A percentile compares a stretch with the other conserved stretches of the same genome.
phyloP scores from a whole-genome alignment of 2,797 vertebrate genomes.

The Sebastes glaucus region DNA sequence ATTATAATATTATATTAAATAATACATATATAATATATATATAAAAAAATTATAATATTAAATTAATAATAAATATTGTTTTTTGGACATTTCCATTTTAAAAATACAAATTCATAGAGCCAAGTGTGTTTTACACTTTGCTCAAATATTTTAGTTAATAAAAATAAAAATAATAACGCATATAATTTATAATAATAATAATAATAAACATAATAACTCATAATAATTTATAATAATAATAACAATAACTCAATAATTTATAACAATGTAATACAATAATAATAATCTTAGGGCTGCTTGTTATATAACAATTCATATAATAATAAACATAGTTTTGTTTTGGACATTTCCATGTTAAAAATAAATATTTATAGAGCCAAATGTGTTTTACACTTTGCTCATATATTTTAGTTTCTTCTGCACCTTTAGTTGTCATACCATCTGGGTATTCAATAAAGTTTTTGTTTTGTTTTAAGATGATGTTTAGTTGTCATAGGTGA shows the following conservation, averaged over 20 bases:
- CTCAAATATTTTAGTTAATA: too few relatives aligned
- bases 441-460: neutral
- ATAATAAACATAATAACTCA: neutral
- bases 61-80: too few relatives aligned
- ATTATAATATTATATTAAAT: too few relatives aligned
- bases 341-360: neutral
- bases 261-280: neutral
- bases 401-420: neutral
- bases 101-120: too few relatives aligned
- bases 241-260: neutral
- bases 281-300: neutral
- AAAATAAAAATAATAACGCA: too few relatives aligned
- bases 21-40: too few relatives aligned
- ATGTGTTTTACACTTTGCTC: neutral
- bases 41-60: too few relatives aligned
- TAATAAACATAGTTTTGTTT: neutral
- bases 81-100: too few relatives aligned
- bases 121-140: too few relatives aligned
- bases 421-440: neutral
- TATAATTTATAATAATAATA: slow-evolving; percentile 1
- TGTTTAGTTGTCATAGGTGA: too few relatives aligned
- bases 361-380: neutral
- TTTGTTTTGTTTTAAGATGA: neutral
- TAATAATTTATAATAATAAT: neutral
- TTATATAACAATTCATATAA: neutral